Evolutionary conservation across 2,797 vertebrate genomes (phyloP).

Genomic region (Salarias fasciatus): DNA sequence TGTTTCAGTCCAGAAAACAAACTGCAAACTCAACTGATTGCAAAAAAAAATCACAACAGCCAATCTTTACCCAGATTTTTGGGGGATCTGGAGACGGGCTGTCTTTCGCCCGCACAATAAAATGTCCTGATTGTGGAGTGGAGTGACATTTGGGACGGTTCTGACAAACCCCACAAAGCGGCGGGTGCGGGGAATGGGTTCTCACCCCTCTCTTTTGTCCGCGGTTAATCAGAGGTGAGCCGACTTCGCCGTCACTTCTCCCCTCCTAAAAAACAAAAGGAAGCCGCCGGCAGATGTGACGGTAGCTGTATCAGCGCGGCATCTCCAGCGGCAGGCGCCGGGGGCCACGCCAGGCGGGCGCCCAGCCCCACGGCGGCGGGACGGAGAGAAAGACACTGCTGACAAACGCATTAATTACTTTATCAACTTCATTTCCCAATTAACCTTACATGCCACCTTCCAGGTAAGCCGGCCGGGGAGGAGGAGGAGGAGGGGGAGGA

Average conservation of each 20-base stretch:
- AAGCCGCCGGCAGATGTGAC: slow-evolving; percentile 33
- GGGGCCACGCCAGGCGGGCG: slow-evolving; percentile 36
- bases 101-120: neutral
- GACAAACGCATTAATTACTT: slow-evolving; percentile 84
- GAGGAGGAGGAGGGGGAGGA: neutral
- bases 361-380: slow-evolving; percentile 44
- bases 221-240: slow-evolving; percentile 53
- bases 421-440: slow-evolving; percentile 80
- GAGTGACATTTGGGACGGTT: neutral
- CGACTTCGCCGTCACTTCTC: slow-evolving; percentile 50
- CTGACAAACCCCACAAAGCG: slow-evolving; percentile 11
- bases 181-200: slow-evolving; percentile 26
- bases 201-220: slow-evolving; percentile 57
- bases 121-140: neutral
- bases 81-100: no score
- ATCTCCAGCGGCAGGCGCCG: slow-evolving; percentile 59
- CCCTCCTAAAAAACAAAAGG: slow-evolving; percentile 54
- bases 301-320: slow-evolving; percentile 53
- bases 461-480: slow-evolving; percentile 64
- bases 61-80: no score
- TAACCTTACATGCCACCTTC: slow-evolving; percentile 79
- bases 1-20: no score
- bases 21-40: no score
- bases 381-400: slow-evolving; percentile 80
- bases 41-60: no score